Base-by-base conservation (phyloP, 37 sponge, comb jelly and placozoan species). In the Chondrosia reniformis region DNA sequence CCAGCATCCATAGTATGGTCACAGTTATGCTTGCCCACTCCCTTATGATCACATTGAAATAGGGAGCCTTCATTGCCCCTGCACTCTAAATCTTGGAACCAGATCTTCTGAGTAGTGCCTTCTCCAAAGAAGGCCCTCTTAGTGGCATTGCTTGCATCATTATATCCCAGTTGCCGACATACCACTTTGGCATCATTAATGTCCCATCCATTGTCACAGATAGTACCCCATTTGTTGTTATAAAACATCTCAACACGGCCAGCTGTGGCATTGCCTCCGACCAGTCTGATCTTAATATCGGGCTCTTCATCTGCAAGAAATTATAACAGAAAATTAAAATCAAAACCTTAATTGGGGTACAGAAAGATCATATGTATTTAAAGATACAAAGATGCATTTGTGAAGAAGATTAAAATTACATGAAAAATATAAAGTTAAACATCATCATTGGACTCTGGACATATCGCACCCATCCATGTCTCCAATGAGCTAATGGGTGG, bases 231-330 rank as follows among this genome's bases (percentile, higher is more conserved):
- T 25, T 69, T 22, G 19, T 38, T 25, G 6, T 40, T 40, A 25
- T 69, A 69, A 41, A n/a, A 21, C 36, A 69, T 44, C 43, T 69
- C 72, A 1, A 69, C 44, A 40, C 72, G 72, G 12, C 72, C 72
- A 41, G n/a, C n/a, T n/a, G n/a, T n/a, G n/a, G n/a, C n/a, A n/a
- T n/a, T n/a, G n/a, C n/a, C n/a, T n/a, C n/a, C n/a, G n/a, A n/a
- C n/a, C n/a, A n/a, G n/a, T n/a, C n/a, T n/a, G n/a, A n/a, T n/a
- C n/a, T n/a, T n/a, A n/a, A n/a, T n/a, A n/a, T n/a, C n/a, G n/a
- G n/a, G n/a, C n/a, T n/a, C n/a, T n/a, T n/a, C n/a, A n/a, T n/a
- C n/a, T n/a, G n/a, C n/a, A n/a, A n/a, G n/a, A n/a, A n/a, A n/a
- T n/a, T n/a, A n/a, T n/a, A n/a, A n/a, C n/a, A n/a, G n/a, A n/a